A percentile compares a stretch with the other conserved stretches of the same genome.
These are phyloP conservation scores for Pelecanoides urinatrix DNA, from an alignment of 2,113 vertebrate species.

Conservation along the genomic window DNA sequence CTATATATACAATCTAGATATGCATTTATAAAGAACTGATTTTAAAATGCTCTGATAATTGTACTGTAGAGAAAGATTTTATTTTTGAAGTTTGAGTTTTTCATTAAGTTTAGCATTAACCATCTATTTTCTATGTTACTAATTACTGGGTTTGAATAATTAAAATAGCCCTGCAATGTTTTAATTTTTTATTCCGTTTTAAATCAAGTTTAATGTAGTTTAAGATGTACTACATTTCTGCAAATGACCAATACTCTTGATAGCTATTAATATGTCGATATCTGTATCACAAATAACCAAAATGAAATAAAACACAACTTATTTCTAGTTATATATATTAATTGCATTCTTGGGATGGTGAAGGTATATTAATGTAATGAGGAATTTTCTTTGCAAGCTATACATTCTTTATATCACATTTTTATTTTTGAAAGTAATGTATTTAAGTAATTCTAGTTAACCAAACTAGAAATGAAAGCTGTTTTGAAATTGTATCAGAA, in stretches of 20 bases:
- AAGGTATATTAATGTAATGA: not conserved
- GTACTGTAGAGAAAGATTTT: not conserved
- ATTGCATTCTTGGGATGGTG: not conserved
- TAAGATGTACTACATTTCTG: not conserved
- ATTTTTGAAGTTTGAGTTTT: not conserved
- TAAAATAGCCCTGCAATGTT: not conserved
- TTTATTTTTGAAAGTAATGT: not conserved
- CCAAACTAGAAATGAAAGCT: not conserved
- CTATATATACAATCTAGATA: not conserved
- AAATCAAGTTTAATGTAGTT: not conserved
- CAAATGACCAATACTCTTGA: not conserved
- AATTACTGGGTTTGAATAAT: slow-evolving; percentile 5
- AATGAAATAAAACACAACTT: not conserved
- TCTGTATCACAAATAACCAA: not conserved
- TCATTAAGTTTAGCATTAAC: not conserved
- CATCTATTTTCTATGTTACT: not conserved
- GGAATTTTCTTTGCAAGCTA: not conserved
- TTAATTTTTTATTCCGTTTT: not conserved
- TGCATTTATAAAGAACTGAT: not conserved
- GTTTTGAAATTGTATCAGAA: not conserved
- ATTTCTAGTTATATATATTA: not conserved
- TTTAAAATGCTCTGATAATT: not conserved
- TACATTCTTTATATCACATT: not conserved
- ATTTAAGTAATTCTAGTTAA: not conserved
- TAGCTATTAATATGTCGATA: not conserved